Evolutionary conservation across 2,888 invertebrate genomes (phyloP).

Genomic region (Mystacides longicornis): DNA sequence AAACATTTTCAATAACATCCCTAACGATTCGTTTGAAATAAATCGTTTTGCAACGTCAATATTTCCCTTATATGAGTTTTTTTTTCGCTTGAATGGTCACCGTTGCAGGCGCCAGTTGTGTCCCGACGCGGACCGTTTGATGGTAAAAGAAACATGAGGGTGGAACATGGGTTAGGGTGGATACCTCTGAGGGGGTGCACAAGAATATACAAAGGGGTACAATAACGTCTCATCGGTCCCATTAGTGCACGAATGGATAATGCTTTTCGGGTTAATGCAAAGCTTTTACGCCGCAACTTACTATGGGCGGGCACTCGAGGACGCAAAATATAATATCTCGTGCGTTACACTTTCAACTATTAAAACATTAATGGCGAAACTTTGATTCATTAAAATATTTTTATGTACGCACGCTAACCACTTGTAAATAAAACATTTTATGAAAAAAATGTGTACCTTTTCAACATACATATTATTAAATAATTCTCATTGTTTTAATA

Average conservation of each 20-base stretch:
- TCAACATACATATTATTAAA: neutral
- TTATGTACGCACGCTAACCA: neutral
- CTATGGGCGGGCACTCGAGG: neutral
- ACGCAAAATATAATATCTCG: slow-evolving; percentile 5
- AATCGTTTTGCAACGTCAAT: slow-evolving; percentile 16
- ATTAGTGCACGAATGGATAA: slow-evolving; percentile 17
- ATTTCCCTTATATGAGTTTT: slow-evolving; percentile 13
- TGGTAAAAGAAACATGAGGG: neutral
- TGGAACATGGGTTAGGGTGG: neutral
- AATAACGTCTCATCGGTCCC: slow-evolving; percentile 16
- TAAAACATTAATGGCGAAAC: neutral
- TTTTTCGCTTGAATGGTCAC: slow-evolving; percentile 10
- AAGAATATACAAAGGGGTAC: slow-evolving; percentile 4
- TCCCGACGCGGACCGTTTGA: neutral
- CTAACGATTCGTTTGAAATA: slow-evolving; percentile 16
- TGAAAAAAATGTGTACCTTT: neutral
- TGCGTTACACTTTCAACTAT: slow-evolving; percentile 1
- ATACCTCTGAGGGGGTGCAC: neutral
- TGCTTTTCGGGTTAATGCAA: slow-evolving; percentile 15
- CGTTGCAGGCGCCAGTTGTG: slow-evolving; percentile 1
- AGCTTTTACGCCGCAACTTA: slow-evolving; percentile 2
- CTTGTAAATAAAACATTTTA: neutral
- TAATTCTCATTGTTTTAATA: too few species aligned
- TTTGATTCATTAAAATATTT: neutral
- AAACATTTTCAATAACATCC: slow-evolving; percentile 8